Conservation (phyloP, 2,888 invertebrate species). For the Agrochola macilenta region DNA sequence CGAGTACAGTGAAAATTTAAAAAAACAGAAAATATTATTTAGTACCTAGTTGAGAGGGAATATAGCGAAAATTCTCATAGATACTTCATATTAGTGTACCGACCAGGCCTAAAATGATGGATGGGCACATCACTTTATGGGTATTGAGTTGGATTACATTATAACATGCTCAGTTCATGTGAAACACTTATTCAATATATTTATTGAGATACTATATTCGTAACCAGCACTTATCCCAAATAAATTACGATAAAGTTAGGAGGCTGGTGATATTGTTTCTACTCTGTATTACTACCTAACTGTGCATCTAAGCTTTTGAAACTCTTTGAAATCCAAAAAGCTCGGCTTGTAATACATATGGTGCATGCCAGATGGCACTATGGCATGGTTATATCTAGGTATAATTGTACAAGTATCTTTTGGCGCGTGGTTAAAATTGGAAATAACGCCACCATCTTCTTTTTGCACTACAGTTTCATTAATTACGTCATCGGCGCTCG, state of each 20-base stretch:
- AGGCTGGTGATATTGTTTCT: no score
- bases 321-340: no score
- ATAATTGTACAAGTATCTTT: no score
- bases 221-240: not conserved
- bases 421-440: no score
- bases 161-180: not conserved
- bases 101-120: constrained; percentile 11
- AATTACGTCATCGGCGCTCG: no score
- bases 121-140: not conserved
- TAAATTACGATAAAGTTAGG: not conserved
- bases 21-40: not conserved
- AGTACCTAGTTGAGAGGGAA: not conserved
- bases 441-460: no score
- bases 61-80: not conserved
- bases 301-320: no score
- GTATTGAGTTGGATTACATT: constrained; percentile 14
- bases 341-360: no score
- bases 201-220: not conserved
- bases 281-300: no score
- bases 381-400: no score
- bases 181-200: constrained; percentile 3
- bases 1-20: not conserved
- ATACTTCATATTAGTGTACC: not conserved
- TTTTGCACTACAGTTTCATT: no score
- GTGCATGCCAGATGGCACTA: no score